phyloP scores from a whole-genome alignment of 1,140 invertebrate genomes.

The Caenorhabditis remanei region DNA sequence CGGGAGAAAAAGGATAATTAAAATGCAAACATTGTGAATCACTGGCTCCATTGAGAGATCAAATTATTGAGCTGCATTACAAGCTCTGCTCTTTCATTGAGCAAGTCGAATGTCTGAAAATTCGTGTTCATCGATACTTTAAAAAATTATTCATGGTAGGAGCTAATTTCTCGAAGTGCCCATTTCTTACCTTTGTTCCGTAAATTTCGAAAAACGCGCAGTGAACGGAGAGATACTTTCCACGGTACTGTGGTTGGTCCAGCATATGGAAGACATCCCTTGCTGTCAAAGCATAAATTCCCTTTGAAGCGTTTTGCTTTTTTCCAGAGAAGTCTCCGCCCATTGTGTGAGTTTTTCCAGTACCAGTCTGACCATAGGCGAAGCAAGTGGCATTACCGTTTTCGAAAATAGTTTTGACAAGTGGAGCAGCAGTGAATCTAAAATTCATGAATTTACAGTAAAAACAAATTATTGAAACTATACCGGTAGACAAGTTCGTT shows the following conservation, averaged over 20 bases:
- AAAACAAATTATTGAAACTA: conserved; percentile 20
- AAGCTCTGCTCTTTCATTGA: conserved; percentile 94
- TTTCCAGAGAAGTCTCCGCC: conserved; percentile 85
- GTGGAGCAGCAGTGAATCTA: conserved; percentile 89
- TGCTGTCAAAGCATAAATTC: conserved; percentile 83
- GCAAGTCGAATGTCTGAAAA: conserved; percentile 89
- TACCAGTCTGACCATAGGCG: conserved; percentile 95
- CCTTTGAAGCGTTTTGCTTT: conserved; percentile 77
- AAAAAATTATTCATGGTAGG: not conserved
- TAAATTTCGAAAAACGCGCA: conserved; percentile 97
- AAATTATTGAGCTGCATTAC: not conserved
- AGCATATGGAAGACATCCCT: conserved; percentile 88
- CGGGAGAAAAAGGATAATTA: not conserved
- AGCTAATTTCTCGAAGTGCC: not conserved
- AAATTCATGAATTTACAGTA: conserved; percentile 54
- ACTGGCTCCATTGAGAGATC: conserved; percentile 11
- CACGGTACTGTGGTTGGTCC: conserved; percentile 85
- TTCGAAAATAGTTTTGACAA: conserved; percentile 94
- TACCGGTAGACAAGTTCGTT: conserved; percentile 91
- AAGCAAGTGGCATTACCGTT: conserved; percentile 97
- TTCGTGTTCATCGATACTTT: not conserved
- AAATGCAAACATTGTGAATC: not conserved
- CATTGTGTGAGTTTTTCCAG: conserved; percentile 85
- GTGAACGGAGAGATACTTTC: conserved; percentile 86
- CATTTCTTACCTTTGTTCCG: conserved; percentile 84